phyloP scores from a whole-genome alignment of 1,140 invertebrate species.

The Nebria ingens region DNA sequence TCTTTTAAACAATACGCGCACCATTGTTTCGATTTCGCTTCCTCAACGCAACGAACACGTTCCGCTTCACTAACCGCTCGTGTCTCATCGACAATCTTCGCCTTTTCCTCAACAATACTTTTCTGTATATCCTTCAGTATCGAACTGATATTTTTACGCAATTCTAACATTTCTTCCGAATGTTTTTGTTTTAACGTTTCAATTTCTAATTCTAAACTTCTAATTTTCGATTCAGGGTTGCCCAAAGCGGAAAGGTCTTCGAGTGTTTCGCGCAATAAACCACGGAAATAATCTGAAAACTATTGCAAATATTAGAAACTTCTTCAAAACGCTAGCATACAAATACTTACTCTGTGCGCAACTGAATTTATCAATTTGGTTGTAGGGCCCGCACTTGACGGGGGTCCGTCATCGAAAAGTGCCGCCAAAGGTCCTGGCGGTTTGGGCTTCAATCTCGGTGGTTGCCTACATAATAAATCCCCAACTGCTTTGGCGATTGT shows the following conservation, averaged over 20 bases:
- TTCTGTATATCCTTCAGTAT: slow-evolving; percentile 53
- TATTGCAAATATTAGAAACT: slow-evolving; percentile 22
- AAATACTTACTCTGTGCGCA: slow-evolving; percentile 35
- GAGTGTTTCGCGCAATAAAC: slow-evolving; percentile 46
- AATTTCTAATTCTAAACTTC: slow-evolving; percentile 48
- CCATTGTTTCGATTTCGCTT: slow-evolving; percentile 77
- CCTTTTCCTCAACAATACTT: slow-evolving; percentile 53
- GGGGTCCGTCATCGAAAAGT: slow-evolving; percentile 31
- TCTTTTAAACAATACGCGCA: slow-evolving; percentile 77
- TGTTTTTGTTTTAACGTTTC: slow-evolving; percentile 54
- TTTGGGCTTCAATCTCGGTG: slow-evolving; percentile 34
- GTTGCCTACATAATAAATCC: slow-evolving; percentile 31
- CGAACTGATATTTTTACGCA: slow-evolving; percentile 49
- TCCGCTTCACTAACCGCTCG: slow-evolving; percentile 50
- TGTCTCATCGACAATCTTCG: slow-evolving; percentile 46
- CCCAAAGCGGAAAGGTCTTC: slow-evolving; percentile 38
- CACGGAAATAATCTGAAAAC: slow-evolving; percentile 44
- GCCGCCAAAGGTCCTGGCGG: slow-evolving; percentile 33
- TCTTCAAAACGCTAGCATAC: background rate
- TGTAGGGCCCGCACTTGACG: slow-evolving; percentile 34
- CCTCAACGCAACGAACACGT: slow-evolving; percentile 53
- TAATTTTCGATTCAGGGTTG: slow-evolving; percentile 43
- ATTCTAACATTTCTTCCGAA: slow-evolving; percentile 48
- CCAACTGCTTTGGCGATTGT: slow-evolving; percentile 28
- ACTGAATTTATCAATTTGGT: slow-evolving; percentile 35